phyloP scores from a whole-genome alignment of 2,113 vertebrate species.

The Pionites leucogaster region DNA sequence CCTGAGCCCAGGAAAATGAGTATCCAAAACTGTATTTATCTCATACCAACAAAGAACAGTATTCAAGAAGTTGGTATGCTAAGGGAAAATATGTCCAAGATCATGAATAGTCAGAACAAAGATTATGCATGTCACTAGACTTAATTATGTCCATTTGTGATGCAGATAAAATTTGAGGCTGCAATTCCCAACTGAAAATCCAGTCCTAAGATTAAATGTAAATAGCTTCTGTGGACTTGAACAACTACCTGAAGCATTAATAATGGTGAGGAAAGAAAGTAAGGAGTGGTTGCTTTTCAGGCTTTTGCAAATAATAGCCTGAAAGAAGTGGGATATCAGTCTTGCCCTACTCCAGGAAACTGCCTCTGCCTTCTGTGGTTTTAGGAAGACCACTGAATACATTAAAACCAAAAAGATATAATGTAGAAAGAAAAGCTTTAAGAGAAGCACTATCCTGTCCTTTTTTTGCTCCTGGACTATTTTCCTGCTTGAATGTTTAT shows the following conservation, averaged over 20 bases:
- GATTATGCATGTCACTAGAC: neutral
- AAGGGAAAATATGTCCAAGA: neutral
- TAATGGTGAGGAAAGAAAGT: neutral
- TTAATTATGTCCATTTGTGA: neutral
- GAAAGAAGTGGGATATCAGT: neutral
- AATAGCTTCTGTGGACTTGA: neutral
- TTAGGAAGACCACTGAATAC: neutral
- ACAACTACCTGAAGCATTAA: neutral
- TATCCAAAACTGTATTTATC: neutral
- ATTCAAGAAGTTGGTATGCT: neutral
- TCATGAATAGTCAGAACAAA: neutral
- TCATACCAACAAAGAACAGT: neutral
- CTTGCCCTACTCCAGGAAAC: neutral
- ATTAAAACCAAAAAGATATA: neutral
- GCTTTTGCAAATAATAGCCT: neutral
- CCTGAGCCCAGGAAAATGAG: neutral
- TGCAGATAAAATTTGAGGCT: neutral
- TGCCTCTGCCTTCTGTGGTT: neutral
- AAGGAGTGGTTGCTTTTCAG: neutral
- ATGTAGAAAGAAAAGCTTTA: neutral
- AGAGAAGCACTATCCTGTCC: neutral
- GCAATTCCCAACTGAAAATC: neutral
- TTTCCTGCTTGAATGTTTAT: neutral
- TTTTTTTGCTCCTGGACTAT: neutral
- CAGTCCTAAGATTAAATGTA: neutral